Conservation (phyloP, 2,797 vertebrate species). For the Hoplostethus atlanticus region DNA sequence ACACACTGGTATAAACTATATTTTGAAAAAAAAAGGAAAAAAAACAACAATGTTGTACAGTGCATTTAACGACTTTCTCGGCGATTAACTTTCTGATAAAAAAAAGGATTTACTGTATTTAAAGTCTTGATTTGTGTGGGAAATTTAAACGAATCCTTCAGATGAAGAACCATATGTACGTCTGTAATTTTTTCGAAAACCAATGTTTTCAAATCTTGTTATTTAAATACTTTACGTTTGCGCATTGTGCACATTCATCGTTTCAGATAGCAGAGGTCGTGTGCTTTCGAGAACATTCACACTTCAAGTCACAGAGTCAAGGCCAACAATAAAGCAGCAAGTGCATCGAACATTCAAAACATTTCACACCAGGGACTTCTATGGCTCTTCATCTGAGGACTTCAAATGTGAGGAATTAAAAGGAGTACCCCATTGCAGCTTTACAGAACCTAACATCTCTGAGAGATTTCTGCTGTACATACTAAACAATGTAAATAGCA, state of each 20-base stretch:
- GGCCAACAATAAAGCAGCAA: slow-evolving; percentile 49
- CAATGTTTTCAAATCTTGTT: slow-evolving; percentile 46
- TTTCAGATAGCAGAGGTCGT: slow-evolving; percentile 44
- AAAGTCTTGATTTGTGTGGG: slow-evolving; percentile 70
- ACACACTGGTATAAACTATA: slow-evolving; percentile 79
- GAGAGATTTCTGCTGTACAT: slow-evolving; percentile 83
- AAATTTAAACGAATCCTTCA: slow-evolving; percentile 53
- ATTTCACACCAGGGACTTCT: slow-evolving; percentile 56
- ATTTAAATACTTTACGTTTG: slow-evolving; percentile 57
- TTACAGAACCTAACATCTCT: slow-evolving; percentile 81
- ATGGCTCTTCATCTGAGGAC: slow-evolving; percentile 78
- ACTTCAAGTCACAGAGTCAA: slow-evolving; percentile 32
- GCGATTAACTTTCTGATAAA: slow-evolving; percentile 70
- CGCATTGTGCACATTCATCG: slow-evolving; percentile 53
- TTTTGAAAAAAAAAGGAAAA: slow-evolving; percentile 71
- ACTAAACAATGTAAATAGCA: slow-evolving; percentile 75
- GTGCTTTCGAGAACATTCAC: background rate
- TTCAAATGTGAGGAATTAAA: slow-evolving; percentile 59
- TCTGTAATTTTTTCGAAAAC: slow-evolving; percentile 45
- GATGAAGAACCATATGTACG: slow-evolving; percentile 75
- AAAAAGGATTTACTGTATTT: slow-evolving; percentile 65
- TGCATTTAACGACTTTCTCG: slow-evolving; percentile 78
- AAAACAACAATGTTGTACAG: slow-evolving; percentile 69
- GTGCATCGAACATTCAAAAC: slow-evolving; percentile 42
- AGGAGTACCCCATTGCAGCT: slow-evolving; percentile 77